Conservation (phyloP, 2,888 invertebrate species). For the Caenorhabditis sp. region DNA sequence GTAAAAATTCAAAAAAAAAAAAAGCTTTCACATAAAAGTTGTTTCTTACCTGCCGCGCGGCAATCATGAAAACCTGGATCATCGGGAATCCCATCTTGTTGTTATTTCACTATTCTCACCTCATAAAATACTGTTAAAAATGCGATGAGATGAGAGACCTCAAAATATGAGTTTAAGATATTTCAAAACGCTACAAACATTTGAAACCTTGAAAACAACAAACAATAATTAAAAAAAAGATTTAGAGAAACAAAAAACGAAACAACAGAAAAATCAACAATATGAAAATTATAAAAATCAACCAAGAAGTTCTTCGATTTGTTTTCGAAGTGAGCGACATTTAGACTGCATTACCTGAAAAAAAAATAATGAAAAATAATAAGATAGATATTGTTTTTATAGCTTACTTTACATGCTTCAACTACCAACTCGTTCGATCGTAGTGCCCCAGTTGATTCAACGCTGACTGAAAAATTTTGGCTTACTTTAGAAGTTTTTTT, state of each 20-base stretch:
- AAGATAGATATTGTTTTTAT: background rate
- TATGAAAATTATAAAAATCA: constrained; percentile 7
- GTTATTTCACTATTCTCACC: background rate
- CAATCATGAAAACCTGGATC: constrained; percentile 68
- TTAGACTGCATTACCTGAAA: constrained; percentile 42
- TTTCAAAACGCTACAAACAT: background rate
- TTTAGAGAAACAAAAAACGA: constrained; percentile 4
- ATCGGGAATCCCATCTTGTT: constrained; percentile 66
- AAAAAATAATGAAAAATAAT: background rate
- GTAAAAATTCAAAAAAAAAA: constrained; percentile 3
- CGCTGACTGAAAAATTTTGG: constrained; percentile 68
- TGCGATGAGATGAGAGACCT: too few species aligned
- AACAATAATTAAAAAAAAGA: background rate
- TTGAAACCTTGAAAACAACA: background rate
- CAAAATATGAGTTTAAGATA: too few species aligned
- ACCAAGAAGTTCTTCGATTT: constrained; percentile 9
- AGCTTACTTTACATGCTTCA: constrained; percentile 61
- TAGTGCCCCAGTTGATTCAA: constrained; percentile 70
- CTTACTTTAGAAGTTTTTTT: too few species aligned
- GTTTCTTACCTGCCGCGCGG: constrained; percentile 59
- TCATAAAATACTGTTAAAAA: constrained; percentile 1
- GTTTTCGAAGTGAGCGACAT: constrained; percentile 38
- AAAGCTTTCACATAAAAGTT: constrained; percentile 15
- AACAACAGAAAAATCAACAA: constrained; percentile 5
- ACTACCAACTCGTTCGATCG: constrained; percentile 56